Base-by-base conservation (phyloP, 1,140 invertebrate genomes). In the Cataglyphis hispanica region DNA sequence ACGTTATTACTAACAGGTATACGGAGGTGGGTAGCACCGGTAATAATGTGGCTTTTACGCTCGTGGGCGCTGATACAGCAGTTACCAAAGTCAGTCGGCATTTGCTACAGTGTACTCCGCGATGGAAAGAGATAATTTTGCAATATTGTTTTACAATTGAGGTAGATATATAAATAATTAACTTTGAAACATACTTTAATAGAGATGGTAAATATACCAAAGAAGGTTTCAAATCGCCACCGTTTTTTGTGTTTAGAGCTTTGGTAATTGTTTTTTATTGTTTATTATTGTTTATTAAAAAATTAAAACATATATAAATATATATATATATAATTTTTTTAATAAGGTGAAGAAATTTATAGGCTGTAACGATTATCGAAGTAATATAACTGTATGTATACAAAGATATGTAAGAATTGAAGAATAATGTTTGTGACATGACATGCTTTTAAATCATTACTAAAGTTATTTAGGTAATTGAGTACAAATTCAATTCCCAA, bases 11-110 rank as follows among this genome's bases (percentile, higher is more conserved):
- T 92, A 89, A 89, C 92, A 89, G 87, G 89, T 90, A 91, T 86
- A 89, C 90, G 81, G 86, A 90, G 86, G 83, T 87, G 89, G 87
- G 89, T 91, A 91, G 89, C 86, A 87, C 86, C 90, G 88, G 91
- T 89, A 93, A 93, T 93, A 93, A 93, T 91, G 92, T 90, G 91
- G 91, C 92, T 93, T 93, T 93, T 92, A 92, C 91, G 90, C 87
- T 88, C 85, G 87, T 86, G 85, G 87, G 84, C 74, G 89, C 86
- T 81, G 86, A 78, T 90, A 90, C 89, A 87, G 89, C 86, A 87
- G 86, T 86, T 86, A 66, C 88, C 83, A 87, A 87, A 90, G 86
- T 90, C 88, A 89, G 86, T 69, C 85, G 81, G 75, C 81, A 84
- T 87, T 88, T 83, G 46, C 69, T 84, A 58, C 77, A 6, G 76